A percentile compares a stretch with the other conserved stretches of the same genome.
Conservation (phyloP, 1,140 invertebrate species). For the Linepithema humile region DNA sequence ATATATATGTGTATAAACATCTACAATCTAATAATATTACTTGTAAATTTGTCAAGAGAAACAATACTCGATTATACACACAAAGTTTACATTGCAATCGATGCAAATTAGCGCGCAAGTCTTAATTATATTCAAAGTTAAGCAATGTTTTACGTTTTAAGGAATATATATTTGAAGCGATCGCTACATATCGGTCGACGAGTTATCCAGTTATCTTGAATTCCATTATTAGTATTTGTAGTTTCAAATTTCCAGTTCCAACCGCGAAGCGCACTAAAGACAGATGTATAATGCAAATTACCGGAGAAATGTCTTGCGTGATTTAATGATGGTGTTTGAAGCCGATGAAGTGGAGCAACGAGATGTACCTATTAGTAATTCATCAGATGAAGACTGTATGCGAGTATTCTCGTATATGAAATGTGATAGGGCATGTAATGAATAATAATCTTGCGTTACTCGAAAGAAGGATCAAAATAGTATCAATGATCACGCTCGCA, state of each 20-base stretch:
- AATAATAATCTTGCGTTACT: not conserved
- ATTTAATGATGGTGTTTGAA: constrained; percentile 40
- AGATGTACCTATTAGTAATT: constrained; percentile 38
- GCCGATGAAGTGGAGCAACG: constrained; percentile 35
- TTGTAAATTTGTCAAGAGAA: too few relatives aligned
- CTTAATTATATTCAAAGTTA: constrained; percentile 16
- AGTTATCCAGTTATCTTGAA: constrained; percentile 2
- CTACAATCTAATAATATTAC: not conserved
- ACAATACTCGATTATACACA: too few relatives aligned
- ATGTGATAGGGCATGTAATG: constrained; percentile 31
- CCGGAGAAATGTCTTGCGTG: constrained; percentile 5
- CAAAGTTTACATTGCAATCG: not conserved
- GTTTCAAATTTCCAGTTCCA: constrained; percentile 1
- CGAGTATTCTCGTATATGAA: constrained; percentile 30
- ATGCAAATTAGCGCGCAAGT: not conserved
- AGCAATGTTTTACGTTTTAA: not conserved
- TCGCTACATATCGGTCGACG: not conserved
- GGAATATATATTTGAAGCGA: not conserved
- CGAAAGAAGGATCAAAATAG: not conserved
- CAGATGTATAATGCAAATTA: constrained; percentile 30
- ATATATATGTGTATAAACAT: not conserved
- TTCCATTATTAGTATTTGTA: not conserved
- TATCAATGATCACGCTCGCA: not conserved
- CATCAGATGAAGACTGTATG: constrained; percentile 32
- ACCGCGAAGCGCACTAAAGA: not conserved